Evolutionary conservation across 2,888 invertebrate species (phyloP).

Genomic region (Euphydryas editha): DNA sequence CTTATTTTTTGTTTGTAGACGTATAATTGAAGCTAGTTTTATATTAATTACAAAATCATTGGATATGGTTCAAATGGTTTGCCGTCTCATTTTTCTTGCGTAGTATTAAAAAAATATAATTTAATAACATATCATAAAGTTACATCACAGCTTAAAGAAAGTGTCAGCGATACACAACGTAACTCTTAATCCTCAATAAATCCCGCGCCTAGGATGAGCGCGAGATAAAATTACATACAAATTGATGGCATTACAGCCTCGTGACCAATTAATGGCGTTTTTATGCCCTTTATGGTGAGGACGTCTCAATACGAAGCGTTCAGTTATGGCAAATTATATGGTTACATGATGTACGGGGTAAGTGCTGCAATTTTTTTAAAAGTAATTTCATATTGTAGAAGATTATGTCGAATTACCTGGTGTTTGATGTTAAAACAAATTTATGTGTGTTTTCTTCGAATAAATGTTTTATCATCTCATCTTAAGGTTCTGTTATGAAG

Average conservation of each 20-base stretch:
- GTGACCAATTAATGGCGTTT: slow-evolving; percentile 11
- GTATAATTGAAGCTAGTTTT: too few relatives aligned
- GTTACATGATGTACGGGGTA: slow-evolving; percentile 19
- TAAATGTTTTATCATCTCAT: not conserved
- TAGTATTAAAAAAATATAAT: too few relatives aligned
- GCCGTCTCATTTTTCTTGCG: too few relatives aligned
- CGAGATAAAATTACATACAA: slow-evolving; percentile 2
- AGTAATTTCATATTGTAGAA: slow-evolving; percentile 1
- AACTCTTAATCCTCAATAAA: slow-evolving; percentile 1
- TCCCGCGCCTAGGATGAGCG: slow-evolving; percentile 16
- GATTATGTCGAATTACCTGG: not conserved
- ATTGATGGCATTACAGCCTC: slow-evolving; percentile 8
- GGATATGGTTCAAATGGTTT: too few relatives aligned
- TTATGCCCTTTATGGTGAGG: slow-evolving; percentile 18
- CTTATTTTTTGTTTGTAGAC: too few relatives aligned
- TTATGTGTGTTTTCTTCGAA: not conserved
- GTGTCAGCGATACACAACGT: not conserved
- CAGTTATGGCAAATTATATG: slow-evolving; percentile 29
- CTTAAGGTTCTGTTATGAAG: not conserved
- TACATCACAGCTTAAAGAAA: not conserved
- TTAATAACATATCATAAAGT: not conserved
- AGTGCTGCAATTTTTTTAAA: slow-evolving; percentile 5
- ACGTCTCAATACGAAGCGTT: slow-evolving; percentile 28
- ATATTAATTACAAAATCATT: too few relatives aligned
- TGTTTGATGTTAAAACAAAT: not conserved